Evolutionary conservation across 2,113 vertebrate genomes (phyloP), one percentile per base, ranked within the genome.

Genomic region (Siniperca knerii): DNA sequence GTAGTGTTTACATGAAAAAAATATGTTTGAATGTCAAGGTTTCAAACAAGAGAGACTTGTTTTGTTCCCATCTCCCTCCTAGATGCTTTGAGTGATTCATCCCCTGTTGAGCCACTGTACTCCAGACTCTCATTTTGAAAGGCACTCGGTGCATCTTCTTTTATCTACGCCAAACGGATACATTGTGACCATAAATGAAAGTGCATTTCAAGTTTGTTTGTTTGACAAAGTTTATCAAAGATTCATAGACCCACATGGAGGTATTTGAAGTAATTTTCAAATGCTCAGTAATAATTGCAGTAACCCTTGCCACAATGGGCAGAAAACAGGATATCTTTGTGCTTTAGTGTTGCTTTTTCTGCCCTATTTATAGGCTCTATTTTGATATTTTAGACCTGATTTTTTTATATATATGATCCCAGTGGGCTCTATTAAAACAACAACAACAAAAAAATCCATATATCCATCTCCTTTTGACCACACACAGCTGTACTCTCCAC

Each of bases 391-490:
- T 86, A 64, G 55, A 77, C 55, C 77, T 8, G 7, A 71, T 82
- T 92, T 55, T 82, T 85, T 65, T 81, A 75, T 88, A 81, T 73
- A 68, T 76, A 75, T 69, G 46, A 75, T 92, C 91, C 84, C 89
- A 83, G n/a, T 73, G 85, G 88, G 86, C 57, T 89, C 77, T 87
- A 92, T 93, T 93, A 94, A 91, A 87, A 87, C 75, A 88, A 77
- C 70, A 92, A 67, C 58, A 62, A 85, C 42, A 72, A 52, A 61
- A 85, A 92, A 92, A 88, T 90, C 87, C 75, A 90, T 92, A 89
- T 82, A 91, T 91, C 83, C 54, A 86, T 90, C 73, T 85, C 54
- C 65, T 40, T 62, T 83, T 88, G 89, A 92, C 89, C 89, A 84
- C 77, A 84, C 25, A 52, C 81, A 81, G 76, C 82, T 87, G 18